A percentile compares a stretch with the other conserved stretches of the same genome.
Evolutionary conservation across 1,140 invertebrate species (phyloP).

Genomic region (Eciton burchellii): DNA sequence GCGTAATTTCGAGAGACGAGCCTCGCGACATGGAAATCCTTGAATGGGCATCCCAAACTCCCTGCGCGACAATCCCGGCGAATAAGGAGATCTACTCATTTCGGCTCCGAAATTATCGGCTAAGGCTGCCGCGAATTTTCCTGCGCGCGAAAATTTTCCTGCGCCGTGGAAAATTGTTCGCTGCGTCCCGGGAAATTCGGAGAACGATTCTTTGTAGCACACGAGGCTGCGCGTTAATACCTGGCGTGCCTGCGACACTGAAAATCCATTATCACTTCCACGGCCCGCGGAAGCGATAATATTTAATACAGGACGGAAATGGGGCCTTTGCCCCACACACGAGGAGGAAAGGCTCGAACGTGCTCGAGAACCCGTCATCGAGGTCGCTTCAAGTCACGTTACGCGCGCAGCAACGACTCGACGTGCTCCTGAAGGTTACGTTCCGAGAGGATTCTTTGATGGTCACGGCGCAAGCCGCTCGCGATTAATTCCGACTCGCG

Average conservation of each 20-base stretch:
- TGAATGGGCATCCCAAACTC: not conserved
- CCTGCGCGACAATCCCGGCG: not conserved
- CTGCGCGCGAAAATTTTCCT: not conserved
- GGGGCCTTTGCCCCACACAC: slow-evolving; percentile 55
- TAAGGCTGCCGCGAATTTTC: not conserved
- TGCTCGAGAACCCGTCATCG: slow-evolving; percentile 60
- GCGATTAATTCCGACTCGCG: slow-evolving; percentile 73
- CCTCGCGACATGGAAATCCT: not conserved
- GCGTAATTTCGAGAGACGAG: not conserved
- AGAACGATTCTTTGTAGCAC: slow-evolving; percentile 17
- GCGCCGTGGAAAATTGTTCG: not conserved
- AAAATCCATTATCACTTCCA: slow-evolving; percentile 46
- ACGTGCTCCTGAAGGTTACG: slow-evolving; percentile 73
- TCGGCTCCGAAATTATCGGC: not conserved
- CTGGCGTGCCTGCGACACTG: not conserved
- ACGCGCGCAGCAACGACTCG: slow-evolving; percentile 66
- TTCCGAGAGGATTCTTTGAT: slow-evolving; percentile 68
- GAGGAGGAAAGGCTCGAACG: slow-evolving; percentile 57
- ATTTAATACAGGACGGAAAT: slow-evolving; percentile 58
- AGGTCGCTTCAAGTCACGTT: slow-evolving; percentile 68
- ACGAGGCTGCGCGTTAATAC: not conserved
- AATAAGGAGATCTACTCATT: not conserved
- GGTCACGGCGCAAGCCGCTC: slow-evolving; percentile 64
- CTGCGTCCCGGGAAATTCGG: not conserved
- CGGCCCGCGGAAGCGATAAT: slow-evolving; percentile 23